phyloP scores from a whole-genome alignment of 2,797 vertebrate species.

The Microctenopoma steveboyesi region DNA sequence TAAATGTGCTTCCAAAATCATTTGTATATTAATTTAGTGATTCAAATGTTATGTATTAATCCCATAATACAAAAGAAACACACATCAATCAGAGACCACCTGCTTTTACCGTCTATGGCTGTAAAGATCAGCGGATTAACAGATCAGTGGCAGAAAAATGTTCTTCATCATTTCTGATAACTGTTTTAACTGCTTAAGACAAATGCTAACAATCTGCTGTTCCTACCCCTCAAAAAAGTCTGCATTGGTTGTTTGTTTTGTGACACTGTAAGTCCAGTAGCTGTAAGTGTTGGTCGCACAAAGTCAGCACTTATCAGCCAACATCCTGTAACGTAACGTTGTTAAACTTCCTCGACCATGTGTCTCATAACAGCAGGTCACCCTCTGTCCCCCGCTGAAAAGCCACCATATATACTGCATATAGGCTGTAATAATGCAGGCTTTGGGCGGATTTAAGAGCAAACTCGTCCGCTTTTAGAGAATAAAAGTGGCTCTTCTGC shows the following conservation, averaged over 20 bases:
- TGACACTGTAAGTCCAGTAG: not conserved
- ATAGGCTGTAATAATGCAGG: not conserved
- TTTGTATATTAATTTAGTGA: not conserved
- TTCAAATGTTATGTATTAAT: not conserved
- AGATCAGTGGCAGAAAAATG: not conserved
- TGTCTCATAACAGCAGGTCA: slow-evolving; percentile 9
- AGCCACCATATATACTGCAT: not conserved
- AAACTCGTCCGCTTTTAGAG: not conserved
- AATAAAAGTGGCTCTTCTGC: not conserved
- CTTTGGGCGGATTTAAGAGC: not conserved
- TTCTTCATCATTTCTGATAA: not conserved
- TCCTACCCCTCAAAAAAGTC: not conserved
- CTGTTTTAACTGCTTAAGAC: not conserved
- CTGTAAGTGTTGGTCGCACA: not conserved
- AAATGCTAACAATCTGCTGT: not conserved
- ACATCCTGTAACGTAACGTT: slow-evolving; percentile 5
- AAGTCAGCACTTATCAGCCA: not conserved
- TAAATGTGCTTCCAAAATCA: no score
- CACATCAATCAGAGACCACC: not conserved
- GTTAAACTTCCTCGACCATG: not conserved
- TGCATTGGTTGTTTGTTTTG: not conserved
- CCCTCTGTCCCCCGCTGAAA: slow-evolving; percentile 4
- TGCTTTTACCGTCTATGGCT: not conserved
- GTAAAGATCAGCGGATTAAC: not conserved
- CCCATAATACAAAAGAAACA: not conserved